Percentiles rank a stretch among this genome's conserved stretches.
Evolutionary conservation across 2,888 invertebrate genomes (phyloP).

Genomic region (Athripsodes cinereus): DNA sequence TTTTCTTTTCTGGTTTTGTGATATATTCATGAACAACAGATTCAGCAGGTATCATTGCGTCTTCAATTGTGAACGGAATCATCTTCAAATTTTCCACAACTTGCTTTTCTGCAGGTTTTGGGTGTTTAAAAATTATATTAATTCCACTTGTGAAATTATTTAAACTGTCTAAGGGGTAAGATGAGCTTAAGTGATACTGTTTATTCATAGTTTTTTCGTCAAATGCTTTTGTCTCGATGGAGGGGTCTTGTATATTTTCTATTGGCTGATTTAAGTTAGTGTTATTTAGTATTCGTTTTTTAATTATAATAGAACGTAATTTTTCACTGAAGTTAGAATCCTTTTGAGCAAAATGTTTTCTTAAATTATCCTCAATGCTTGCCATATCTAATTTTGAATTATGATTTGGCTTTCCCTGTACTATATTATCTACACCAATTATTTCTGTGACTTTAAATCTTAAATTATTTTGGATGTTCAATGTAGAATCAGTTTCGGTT

Average conservation of each 20-base stretch:
- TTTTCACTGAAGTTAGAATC: background rate
- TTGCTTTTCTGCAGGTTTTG: too few relatives aligned
- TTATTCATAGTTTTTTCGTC: too few relatives aligned
- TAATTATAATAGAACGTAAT: background rate
- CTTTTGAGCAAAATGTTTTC: background rate
- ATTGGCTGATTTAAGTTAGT: too few relatives aligned
- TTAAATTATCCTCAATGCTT: background rate
- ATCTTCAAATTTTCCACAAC: constrained; percentile 9
- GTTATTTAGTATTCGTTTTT: background rate
- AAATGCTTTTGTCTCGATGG: background rate
- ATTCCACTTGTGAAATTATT: too few relatives aligned
- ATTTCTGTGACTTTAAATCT: background rate
- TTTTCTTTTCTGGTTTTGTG: too few relatives aligned
- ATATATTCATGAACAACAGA: background rate
- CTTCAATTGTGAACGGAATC: constrained; percentile 24
- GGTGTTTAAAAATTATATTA: too few relatives aligned
- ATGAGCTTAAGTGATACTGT: too few relatives aligned
- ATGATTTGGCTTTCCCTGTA: background rate
- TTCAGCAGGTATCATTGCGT: constrained; percentile 15
- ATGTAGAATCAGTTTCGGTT: background rate
- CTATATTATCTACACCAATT: background rate
- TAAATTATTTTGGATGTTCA: background rate
- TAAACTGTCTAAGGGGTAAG: too few relatives aligned
- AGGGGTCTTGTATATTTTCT: background rate
- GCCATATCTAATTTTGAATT: background rate